phyloP scores from a whole-genome alignment of 1,140 invertebrate genomes.

The Ceratina australensis region DNA sequence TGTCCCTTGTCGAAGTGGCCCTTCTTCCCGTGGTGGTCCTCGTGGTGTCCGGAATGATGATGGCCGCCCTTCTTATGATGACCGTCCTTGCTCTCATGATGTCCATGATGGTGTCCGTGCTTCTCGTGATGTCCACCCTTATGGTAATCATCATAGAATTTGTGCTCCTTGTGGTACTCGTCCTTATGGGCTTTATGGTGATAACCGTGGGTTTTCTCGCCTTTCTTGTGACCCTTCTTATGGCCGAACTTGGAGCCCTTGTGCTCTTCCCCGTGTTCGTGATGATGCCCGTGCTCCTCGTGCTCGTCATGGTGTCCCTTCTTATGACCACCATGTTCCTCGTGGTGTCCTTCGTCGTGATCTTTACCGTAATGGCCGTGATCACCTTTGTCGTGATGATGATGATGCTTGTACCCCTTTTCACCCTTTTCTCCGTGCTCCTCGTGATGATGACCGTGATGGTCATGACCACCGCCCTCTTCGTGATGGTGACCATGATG shows the following conservation, averaged over 20 bases:
- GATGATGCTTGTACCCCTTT: conserved; percentile 84
- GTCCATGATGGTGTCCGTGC: conserved; percentile 85
- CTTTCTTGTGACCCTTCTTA: conserved; percentile 90
- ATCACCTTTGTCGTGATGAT: conserved; percentile 84
- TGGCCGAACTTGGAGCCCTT: conserved; percentile 87
- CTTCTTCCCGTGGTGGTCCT: conserved; percentile 87
- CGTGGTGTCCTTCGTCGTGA: conserved; percentile 80
- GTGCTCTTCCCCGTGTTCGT: conserved; percentile 86
- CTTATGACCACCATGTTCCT: conserved; percentile 86
- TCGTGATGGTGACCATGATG: conserved; percentile 80
- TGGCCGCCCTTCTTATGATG: conserved; percentile 86
- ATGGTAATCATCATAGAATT: conserved; percentile 90
- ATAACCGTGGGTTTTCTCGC: conserved; percentile 87
- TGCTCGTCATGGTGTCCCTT: conserved; percentile 88
- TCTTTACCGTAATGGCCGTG: conserved; percentile 83
- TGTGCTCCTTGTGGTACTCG: conserved; percentile 90
- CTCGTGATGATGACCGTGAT: conserved; percentile 83
- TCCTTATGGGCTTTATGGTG: conserved; percentile 90
- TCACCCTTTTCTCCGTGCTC: conserved; percentile 84
- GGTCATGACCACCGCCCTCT: conserved; percentile 83
- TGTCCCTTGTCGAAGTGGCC: conserved; percentile 88
- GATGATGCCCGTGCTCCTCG: conserved; percentile 85
- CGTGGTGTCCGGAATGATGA: conserved; percentile 85
- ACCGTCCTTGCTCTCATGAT: conserved; percentile 85
- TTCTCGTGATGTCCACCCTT: conserved; percentile 87